A percentile compares a stretch with the other conserved stretches of the same genome.
Evolutionary conservation across 2,888 invertebrate species (phyloP).

Genomic region (Neocrepidodera transversa): DNA sequence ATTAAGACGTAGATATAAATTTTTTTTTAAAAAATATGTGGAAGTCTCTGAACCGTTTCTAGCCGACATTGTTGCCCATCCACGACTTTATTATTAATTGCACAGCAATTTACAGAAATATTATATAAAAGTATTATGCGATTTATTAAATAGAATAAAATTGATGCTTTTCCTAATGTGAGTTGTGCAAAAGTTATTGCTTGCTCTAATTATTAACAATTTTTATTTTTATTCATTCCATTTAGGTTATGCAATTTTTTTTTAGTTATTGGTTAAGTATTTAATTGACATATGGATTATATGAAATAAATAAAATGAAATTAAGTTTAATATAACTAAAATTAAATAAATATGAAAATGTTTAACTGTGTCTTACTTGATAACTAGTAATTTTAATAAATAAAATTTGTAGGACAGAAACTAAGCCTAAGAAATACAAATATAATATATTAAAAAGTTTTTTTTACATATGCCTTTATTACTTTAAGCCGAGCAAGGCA

Average conservation of each 20-base stretch:
- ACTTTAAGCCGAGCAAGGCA: too few relatives aligned
- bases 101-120: constrained; percentile 6
- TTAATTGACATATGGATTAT: too few relatives aligned
- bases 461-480: too few relatives aligned
- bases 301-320: too few relatives aligned
- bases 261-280: constrained; percentile 4
- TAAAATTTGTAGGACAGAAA: too few relatives aligned
- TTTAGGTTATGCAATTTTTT: constrained; percentile 31
- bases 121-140: constrained; percentile 35
- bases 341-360: too few relatives aligned
- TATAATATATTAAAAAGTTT: too few relatives aligned
- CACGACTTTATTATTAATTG: constrained; percentile 13
- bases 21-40: neutral
- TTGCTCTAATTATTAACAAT: constrained; percentile 40
- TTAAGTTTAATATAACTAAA: too few relatives aligned
- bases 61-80: constrained; percentile 8
- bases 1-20: too few relatives aligned
- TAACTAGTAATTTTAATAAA: too few relatives aligned
- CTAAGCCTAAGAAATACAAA: too few relatives aligned
- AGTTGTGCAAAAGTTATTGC: constrained; percentile 34
- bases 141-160: constrained; percentile 18
- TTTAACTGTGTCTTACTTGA: too few relatives aligned
- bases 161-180: constrained; percentile 23
- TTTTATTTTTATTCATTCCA: constrained; percentile 33
- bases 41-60: constrained; percentile 9